These are phyloP conservation scores for Cherax destructor DNA, from an alignment of 1,140 invertebrate species.

Conservation along the genomic window DNA sequence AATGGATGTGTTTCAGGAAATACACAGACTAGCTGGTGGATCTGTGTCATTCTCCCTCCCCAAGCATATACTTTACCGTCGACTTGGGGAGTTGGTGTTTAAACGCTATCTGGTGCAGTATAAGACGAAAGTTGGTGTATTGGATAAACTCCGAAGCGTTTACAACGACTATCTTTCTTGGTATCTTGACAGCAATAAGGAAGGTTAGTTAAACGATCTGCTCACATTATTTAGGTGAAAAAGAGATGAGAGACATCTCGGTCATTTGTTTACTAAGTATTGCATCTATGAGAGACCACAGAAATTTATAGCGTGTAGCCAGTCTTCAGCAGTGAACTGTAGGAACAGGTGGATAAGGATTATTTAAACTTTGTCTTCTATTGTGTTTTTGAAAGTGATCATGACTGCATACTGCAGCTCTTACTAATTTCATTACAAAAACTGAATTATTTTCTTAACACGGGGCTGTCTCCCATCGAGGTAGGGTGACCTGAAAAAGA, in stretches of 20 bases:
- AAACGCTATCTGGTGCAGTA: constrained; percentile 81
- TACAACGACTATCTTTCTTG: constrained; percentile 84
- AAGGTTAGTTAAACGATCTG: constrained; percentile 22
- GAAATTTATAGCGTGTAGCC: too few relatives aligned
- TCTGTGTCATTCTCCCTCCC: constrained; percentile 88
- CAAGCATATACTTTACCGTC: constrained; percentile 80
- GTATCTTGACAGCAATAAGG: constrained; percentile 76
- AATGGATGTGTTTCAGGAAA: constrained; percentile 79
- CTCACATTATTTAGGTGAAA: background rate
- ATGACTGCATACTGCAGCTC: too few relatives aligned
- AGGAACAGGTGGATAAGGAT: too few relatives aligned
- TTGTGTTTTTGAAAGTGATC: too few relatives aligned
- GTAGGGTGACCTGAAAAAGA: too few relatives aligned
- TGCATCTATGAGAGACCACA: too few relatives aligned
- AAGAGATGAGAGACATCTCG: background rate
- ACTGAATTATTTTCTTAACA: too few relatives aligned
- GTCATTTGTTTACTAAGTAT: too few relatives aligned
- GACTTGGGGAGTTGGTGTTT: constrained; percentile 84
- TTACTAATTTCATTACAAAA: too few relatives aligned
- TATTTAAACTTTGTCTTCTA: too few relatives aligned
- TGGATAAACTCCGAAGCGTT: constrained; percentile 82
- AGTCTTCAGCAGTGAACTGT: too few relatives aligned
- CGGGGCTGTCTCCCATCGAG: too few relatives aligned
- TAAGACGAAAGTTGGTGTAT: constrained; percentile 81
- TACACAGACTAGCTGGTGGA: constrained; percentile 82